Conservation (phyloP, 2,888 invertebrate species). For the Ypsolopha sequella region DNA sequence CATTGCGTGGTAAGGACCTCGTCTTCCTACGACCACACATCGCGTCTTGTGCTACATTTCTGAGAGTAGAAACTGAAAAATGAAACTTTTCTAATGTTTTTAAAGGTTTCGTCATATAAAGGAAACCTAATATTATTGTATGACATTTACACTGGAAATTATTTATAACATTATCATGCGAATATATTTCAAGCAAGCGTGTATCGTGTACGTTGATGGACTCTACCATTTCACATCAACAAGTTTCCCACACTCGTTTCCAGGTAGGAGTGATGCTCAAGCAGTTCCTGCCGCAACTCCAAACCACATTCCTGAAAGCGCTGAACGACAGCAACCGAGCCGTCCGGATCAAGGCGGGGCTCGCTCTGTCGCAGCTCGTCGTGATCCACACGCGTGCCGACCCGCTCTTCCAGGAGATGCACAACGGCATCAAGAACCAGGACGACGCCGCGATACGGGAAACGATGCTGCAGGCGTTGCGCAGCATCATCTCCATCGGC, state of each 20-base stretch:
- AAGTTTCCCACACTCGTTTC: neutral
- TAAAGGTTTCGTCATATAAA: too few relatives aligned
- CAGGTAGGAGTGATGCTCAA: constrained; percentile 95
- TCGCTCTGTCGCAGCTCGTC: constrained; percentile 89
- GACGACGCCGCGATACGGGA: constrained; percentile 92
- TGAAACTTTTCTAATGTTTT: too few relatives aligned
- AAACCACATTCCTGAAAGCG: constrained; percentile 97
- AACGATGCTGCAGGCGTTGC: constrained; percentile 92
- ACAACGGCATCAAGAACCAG: constrained; percentile 84
- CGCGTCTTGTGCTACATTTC: too few relatives aligned
- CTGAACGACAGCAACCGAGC: constrained; percentile 89
- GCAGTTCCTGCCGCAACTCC: constrained; percentile 98
- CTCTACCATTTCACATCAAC: neutral
- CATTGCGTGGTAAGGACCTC: too few relatives aligned
- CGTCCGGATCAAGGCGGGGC: constrained; percentile 91
- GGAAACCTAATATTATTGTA: too few relatives aligned
- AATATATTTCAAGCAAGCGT: neutral
- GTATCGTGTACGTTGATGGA: neutral
- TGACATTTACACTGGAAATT: too few relatives aligned
- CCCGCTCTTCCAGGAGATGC: constrained; percentile 93
- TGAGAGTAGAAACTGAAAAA: too few relatives aligned
- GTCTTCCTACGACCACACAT: too few relatives aligned
- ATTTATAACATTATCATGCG: too few relatives aligned
- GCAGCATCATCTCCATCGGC: constrained; percentile 86
- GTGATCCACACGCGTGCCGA: constrained; percentile 94